Evolutionary conservation across 1,140 invertebrate species (phyloP), one percentile per base, ranked within the genome.

Genomic region (Anadara kagoshimensis): DNA sequence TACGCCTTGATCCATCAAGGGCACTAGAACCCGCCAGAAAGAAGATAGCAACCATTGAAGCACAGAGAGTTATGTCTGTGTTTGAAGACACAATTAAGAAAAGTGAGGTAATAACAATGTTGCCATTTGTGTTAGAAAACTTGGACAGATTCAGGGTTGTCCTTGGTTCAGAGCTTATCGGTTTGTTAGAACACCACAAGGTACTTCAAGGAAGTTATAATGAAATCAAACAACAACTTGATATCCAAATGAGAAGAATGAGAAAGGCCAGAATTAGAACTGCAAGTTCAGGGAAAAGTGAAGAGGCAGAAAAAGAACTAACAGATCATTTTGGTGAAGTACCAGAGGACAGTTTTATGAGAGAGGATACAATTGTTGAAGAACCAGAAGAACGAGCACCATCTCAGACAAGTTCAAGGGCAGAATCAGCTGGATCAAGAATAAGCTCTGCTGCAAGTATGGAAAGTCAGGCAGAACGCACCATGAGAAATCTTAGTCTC

Each of bases 51-150:
- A 86, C 87, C 11, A 76, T 89, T 66, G 88, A 89, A 75, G 78
- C 88, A 0, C 87, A 89, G 58, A 72, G 88, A 51, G 80, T 89
- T 11, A 88, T 89, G 87, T 79, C 83, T n/a, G 88, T 89, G 7
- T 84, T 88, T 79, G 85, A 86, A 29, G 87, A 89, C 44, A 84
- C 83, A 10, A 86, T 87, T 26, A 75, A 75, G 51, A 80, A 84
- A 71, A 78, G 74, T 20, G 85, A 88, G 68, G 76, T 89, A 14
- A 75, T 89, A 10, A 79, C 82, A 2, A 57, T 83, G n/a, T 64
- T 89, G 16, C 88, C 88, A 1, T 83, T 70, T 51, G 79, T 89
- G 41, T 65, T 88, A 18, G 64, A 85, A 43, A 86, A 88, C 69
- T 41, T 87, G 5, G 84, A 86, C 26, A 54, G 84, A 41, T 89